Evolutionary conservation across 2,113 vertebrate species (phyloP).

Genomic region (Tychaedon coryphoeus): DNA sequence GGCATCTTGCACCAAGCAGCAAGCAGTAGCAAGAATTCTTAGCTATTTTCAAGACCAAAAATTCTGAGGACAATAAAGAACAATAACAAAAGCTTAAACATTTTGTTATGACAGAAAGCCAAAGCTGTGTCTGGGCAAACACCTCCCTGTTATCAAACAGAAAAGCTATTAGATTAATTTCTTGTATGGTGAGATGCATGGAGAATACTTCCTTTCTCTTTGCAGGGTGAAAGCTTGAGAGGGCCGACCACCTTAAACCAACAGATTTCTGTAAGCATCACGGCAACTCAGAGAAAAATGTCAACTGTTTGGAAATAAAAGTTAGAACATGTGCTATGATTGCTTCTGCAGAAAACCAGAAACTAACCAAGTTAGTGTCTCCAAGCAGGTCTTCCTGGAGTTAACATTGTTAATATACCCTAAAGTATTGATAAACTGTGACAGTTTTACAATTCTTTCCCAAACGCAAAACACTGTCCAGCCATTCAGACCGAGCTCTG

Average conservation of each 20-base stretch:
- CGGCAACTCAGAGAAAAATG: neutral
- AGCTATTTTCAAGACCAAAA: neutral
- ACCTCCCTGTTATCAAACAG: neutral
- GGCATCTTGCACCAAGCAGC: neutral
- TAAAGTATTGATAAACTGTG: neutral
- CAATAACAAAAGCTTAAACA: neutral
- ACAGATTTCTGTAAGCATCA: neutral
- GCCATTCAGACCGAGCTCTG: neutral
- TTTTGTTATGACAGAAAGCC: neutral
- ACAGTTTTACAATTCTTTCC: neutral
- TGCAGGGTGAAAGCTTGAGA: neutral
- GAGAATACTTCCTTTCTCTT: neutral
- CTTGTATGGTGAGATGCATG: neutral
- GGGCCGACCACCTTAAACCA: neutral
- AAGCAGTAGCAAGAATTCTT: neutral
- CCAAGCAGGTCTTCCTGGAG: neutral
- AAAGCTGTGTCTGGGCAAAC: neutral
- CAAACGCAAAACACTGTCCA: neutral
- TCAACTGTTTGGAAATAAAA: neutral
- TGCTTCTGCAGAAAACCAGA: neutral
- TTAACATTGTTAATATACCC: neutral
- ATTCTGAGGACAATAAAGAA: neutral
- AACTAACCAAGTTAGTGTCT: neutral
- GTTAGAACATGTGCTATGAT: neutral
- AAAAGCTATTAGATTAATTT: neutral